Percentiles rank a stretch among this genome's conserved stretches.
Conservation (phyloP, 2,797 vertebrate species). For the Rachycentron canadum region DNA sequence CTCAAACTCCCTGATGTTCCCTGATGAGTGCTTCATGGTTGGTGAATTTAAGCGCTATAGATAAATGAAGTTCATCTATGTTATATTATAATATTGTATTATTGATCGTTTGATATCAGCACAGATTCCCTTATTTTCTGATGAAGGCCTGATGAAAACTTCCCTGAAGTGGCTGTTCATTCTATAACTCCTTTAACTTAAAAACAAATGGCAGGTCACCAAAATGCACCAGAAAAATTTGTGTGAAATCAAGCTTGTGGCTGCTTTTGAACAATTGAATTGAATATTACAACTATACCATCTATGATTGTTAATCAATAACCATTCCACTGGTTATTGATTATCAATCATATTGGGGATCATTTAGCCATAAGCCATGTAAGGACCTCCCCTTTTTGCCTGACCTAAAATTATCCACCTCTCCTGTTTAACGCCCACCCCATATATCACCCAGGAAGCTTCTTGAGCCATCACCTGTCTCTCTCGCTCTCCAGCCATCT, state of each 20-base stretch:
- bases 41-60: background rate
- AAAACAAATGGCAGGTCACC: constrained; percentile 5
- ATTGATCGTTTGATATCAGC: background rate
- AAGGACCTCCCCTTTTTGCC: constrained; percentile 66
- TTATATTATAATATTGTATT: background rate
- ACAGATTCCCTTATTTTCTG: background rate
- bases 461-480: constrained; percentile 86
- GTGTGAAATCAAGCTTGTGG: constrained; percentile 13
- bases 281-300: background rate
- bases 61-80: no score
- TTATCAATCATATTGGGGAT: constrained; percentile 59
- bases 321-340: constrained; percentile 63
- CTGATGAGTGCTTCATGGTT: constrained; percentile 4
- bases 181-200: background rate
- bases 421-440: constrained; percentile 71
- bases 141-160: background rate
- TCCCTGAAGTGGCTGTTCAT: background rate
- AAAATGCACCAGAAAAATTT: constrained; percentile 9
- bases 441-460: constrained; percentile 84
- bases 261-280: constrained; percentile 12
- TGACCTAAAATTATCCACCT: constrained; percentile 78
- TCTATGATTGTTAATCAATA: background rate
- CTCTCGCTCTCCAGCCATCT: constrained; percentile 80
- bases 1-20: background rate
- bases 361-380: constrained; percentile 53